phyloP scores from a whole-genome alignment of 2,888 invertebrate species.

The Abrostola tripartita region DNA sequence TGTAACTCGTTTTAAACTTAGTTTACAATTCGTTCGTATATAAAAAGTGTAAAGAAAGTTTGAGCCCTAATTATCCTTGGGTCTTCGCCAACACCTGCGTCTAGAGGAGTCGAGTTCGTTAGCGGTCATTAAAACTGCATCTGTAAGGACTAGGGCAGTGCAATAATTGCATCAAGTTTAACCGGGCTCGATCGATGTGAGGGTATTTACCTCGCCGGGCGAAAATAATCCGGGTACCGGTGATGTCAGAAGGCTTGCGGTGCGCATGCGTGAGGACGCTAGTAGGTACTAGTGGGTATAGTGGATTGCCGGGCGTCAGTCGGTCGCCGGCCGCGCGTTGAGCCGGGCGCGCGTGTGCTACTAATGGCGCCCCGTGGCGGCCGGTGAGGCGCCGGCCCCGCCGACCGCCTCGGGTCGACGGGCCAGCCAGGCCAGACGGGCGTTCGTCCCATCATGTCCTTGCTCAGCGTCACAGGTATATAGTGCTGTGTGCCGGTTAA shows the following conservation, averaged over 20 bases:
- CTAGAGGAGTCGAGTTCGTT: slow-evolving; percentile 43
- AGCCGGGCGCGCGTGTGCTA: slow-evolving; percentile 83
- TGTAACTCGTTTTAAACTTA: slow-evolving; percentile 40
- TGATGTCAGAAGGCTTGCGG: slow-evolving; percentile 79
- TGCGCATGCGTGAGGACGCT: slow-evolving; percentile 66
- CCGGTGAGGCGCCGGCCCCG: slow-evolving; percentile 88
- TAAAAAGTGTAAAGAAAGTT: slow-evolving; percentile 30
- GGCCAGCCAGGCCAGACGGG: slow-evolving; percentile 80
- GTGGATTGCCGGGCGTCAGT: slow-evolving; percentile 63
- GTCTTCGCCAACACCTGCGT: slow-evolving; percentile 22
- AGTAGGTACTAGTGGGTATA: slow-evolving; percentile 57
- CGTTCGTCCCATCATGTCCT: slow-evolving; percentile 86
- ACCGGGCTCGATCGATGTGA: slow-evolving; percentile 87
- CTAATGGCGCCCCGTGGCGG: slow-evolving; percentile 86
- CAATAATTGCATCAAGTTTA: slow-evolving; percentile 88
- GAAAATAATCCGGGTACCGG: slow-evolving; percentile 87
- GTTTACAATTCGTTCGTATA: slow-evolving; percentile 15
- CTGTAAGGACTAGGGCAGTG: slow-evolving; percentile 82
- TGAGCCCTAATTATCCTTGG: slow-evolving; percentile 17
- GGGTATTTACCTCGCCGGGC: slow-evolving; percentile 88
- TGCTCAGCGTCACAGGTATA: slow-evolving; percentile 88
- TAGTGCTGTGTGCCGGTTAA: slow-evolving; percentile 65
- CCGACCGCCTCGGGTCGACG: slow-evolving; percentile 88
- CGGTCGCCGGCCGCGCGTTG: slow-evolving; percentile 84
- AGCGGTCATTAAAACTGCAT: slow-evolving; percentile 73